These are phyloP conservation scores for Upupa epops DNA, from an alignment of 2,113 vertebrate species.

Conservation along the genomic window DNA sequence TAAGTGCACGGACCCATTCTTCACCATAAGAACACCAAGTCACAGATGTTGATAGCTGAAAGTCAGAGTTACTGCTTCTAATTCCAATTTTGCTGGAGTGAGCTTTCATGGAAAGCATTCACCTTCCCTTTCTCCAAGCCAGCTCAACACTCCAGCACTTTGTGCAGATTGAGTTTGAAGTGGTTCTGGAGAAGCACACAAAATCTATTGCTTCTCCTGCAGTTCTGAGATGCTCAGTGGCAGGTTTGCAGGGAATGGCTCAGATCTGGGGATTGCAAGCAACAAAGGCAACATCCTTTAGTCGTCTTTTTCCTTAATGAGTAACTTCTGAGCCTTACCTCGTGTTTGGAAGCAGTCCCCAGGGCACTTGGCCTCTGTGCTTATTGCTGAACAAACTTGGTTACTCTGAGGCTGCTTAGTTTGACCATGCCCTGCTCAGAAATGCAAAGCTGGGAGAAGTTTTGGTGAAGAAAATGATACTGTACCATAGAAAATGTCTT, in stretches of 20 bases:
- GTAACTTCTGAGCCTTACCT: not conserved
- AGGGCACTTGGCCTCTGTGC: not conserved
- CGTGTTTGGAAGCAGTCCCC: not conserved
- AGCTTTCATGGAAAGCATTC: not conserved
- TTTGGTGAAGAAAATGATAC: not conserved
- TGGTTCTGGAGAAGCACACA: not conserved
- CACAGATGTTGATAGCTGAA: not conserved
- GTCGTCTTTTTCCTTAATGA: not conserved
- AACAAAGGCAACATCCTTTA: not conserved
- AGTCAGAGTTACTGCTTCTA: not conserved
- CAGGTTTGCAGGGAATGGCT: not conserved
- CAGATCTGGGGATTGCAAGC: not conserved
- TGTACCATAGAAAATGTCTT: not conserved
- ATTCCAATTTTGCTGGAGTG: not conserved
- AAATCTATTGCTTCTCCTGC: not conserved
- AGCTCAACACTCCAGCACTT: not conserved
- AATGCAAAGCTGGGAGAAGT: not conserved
- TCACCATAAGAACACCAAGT: not conserved
- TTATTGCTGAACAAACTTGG: not conserved
- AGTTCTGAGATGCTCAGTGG: not conserved
- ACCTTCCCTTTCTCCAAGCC: not conserved
- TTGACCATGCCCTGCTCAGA: conserved; percentile 6
- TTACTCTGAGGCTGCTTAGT: not conserved
- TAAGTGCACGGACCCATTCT: not conserved
- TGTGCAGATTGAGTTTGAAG: not conserved